Evolutionary conservation across 2,888 invertebrate genomes (phyloP), one percentile per base, ranked within the genome.

Genomic region (Caenorhabditis sp.): DNA sequence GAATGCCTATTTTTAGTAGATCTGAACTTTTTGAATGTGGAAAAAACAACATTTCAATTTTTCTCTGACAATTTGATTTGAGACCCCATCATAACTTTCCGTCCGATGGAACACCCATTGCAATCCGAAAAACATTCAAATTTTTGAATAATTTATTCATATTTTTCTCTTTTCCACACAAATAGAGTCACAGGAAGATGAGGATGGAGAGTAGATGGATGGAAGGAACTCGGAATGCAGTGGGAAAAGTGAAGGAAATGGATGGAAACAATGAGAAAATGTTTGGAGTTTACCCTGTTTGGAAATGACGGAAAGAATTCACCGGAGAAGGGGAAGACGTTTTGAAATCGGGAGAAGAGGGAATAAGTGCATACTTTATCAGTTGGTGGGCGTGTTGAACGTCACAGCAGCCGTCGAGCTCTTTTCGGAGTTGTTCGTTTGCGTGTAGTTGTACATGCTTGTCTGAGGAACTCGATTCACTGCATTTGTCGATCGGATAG

Each of bases 401-500:
- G 77, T 69, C n/a, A 77, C 76, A n/a, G 76, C 67, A 1, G 67
- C 76, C 18, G 76, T 13, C 11, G 77, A 64, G 50, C 69, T 61
- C 47, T 69, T 72, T 68, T 80, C 70, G 22, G 80, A 80, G 32
- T 72, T 65, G 26, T 72, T 56, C 13, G 72, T 68, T 37, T 68
- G 72, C 18, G 68, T 72, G 51, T 72, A 80, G 67, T 70, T 82
- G 72, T 64, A 76, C 70, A 83, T 56, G 77, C 62, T 68, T 62
- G 87, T 53, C 77, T 69, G 77, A 8, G 71, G 81, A 1, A 67
- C 62, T 15, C 76, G 74, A 51, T 79, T 83, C 4, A 80, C 70
- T 5, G 68, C 70, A 55, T 84, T 83, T 2, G 81, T 74, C 22
- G 79, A 74, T 32, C 78, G 69, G n/a, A 86, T 74, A 51, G 82